Base-by-base conservation (phyloP, 2,888 invertebrate genomes). In the Alentia gelatinosa region DNA sequence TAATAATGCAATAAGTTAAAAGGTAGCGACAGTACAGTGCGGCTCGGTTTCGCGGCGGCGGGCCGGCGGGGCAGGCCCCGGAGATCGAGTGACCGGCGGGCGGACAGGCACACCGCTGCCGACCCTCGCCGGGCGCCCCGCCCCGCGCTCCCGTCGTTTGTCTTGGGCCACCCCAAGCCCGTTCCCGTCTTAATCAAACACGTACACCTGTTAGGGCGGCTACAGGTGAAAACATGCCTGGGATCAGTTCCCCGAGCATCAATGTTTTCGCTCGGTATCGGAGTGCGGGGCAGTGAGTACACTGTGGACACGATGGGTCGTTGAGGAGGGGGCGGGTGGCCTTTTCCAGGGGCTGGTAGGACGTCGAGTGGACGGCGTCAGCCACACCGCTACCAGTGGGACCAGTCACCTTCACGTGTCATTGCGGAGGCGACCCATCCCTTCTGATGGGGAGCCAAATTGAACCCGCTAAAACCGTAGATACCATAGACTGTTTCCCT, bases 1-100 rank as follows among this genome's bases (percentile, higher is more conserved):
- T 83, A 83, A 83, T 83, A 83, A 83, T 83, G 83, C 83, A 83
- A 83, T 35, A 83, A 83, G 83, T 83, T 83, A 83, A 83, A 83
- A 83, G 83, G 83, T 40, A 83, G 83, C 83, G 83, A 40, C 83
- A 83, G 83, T 83, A 83, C 83, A 83, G 9, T 83, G 9, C 26
- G 83, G 15, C 26, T 83, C 1, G 23, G 83, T 83, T 83, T 83
- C 83, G 19, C 83, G 37, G 37, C 35, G 39, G 37, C n/a, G 37
- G 83, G 37, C 40, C 19, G 83, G 40, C 5, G 19, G 83, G 40
- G 40, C 83, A 40, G 83, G 1, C 83, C 83, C 40, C 35, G 7
- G 39, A 39, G 35, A 39, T 83, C 40, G 35, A 19, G n/a, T 83
- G 40, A n/a, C 83, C 1, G 9, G 1, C 23, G 9, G 37, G 40